Base-by-base conservation (phyloP, 1,140 invertebrate genomes). In the Camponotus vicinus region DNA sequence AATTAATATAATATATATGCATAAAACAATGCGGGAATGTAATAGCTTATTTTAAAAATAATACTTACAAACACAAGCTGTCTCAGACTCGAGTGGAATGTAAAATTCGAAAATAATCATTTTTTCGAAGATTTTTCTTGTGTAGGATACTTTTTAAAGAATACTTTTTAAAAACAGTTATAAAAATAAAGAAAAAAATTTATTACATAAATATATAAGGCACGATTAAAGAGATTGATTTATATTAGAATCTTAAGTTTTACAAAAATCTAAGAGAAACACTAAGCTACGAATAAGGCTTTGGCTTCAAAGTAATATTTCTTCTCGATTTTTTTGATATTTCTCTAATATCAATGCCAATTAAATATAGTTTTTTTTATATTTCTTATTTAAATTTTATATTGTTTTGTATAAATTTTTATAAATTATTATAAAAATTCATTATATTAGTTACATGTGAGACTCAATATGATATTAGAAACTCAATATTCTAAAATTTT, bases 11-110 rank as follows among this genome's bases (percentile, higher is more conserved):
- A 75, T 71, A 75, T 55, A 63, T 71, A 75, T 55, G 15, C 45
- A 73, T 82, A 61, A 83, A 82, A 82, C 18, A 73, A 83, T 83
- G 21, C 18, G 34, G 69, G 55, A 83, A 83, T 75, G 79, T 75
- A 82, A 40, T 70, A 82, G 15, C 11, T 34, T 59, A 80, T 34
- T 71, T 82, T 45, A 21, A 71, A 82, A 71, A 82, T 71, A 71
- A 71, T 82, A 82, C 66, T 78, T 49, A 55, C 11, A 82, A 45
- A 3, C 9, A 55, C n/a, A 83, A 45, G 7, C 15, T 27, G 27
- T 27, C 27, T 83, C 45, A 73, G 18, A 15, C 27, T 21, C 0
- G 8, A 83, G 45, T 83, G 79, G 79, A 83, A 83, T 83, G 79
- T 83, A 37, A 73, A 15, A 4, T 75, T 83, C 1, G 18, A 73